These are phyloP conservation scores for Acrobasis repandana DNA, from an alignment of 2,888 invertebrate genomes.

Conservation along the genomic window DNA sequence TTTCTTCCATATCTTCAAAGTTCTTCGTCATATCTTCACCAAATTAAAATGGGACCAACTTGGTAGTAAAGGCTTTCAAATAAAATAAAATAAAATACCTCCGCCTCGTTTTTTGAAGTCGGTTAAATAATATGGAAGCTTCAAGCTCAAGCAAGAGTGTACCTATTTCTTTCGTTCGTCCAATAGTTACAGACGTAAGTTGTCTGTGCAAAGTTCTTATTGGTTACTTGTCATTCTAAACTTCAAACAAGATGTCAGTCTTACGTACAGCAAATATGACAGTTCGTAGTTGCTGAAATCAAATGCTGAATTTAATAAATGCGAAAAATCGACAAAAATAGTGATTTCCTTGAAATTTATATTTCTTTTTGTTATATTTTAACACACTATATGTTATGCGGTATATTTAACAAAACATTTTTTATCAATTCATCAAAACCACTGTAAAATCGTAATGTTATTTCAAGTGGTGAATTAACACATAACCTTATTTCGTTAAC, in stretches of 20 bases:
- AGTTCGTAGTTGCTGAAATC: conserved; percentile 8
- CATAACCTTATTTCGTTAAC: conserved; percentile 61
- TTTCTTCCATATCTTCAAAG: too few relatives aligned
- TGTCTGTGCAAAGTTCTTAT: not conserved
- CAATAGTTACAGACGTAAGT: not conserved
- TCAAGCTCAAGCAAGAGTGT: too few relatives aligned
- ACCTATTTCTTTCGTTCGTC: too few relatives aligned
- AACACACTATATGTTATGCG: not conserved
- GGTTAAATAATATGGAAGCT: too few relatives aligned
- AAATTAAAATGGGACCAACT: too few relatives aligned
- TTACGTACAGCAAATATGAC: conserved; percentile 24
- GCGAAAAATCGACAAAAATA: conserved; percentile 24
- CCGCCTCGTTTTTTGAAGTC: too few relatives aligned
- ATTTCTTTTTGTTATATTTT: not conserved
- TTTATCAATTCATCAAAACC: not conserved
- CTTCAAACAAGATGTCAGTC: not conserved
- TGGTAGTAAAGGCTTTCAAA: too few relatives aligned
- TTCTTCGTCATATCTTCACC: too few relatives aligned
- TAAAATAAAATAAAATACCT: too few relatives aligned
- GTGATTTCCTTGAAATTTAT: conserved; percentile 12
- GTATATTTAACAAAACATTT: not conserved
- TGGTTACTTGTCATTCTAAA: not conserved
- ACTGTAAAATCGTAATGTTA: conserved; percentile 18
- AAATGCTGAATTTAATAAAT: conserved; percentile 27
- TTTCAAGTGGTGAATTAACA: conserved; percentile 46